Percentiles rank a stretch among this genome's conserved stretches.
phyloP scores from a whole-genome alignment of 2,888 invertebrate genomes.

The Lasioglossum zephyrum region DNA sequence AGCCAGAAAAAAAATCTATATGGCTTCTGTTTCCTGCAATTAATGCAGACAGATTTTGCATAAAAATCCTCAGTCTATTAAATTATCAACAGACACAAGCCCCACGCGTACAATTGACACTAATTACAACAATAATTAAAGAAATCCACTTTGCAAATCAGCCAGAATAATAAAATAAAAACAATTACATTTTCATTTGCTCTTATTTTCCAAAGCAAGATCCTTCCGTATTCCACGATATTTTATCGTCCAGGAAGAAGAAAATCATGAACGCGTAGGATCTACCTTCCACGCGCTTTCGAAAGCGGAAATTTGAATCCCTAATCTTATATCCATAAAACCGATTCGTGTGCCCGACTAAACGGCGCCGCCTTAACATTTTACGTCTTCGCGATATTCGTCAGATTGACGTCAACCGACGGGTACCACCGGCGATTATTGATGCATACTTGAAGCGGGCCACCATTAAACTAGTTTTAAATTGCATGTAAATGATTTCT shows the following conservation, averaged over 20 bases:
- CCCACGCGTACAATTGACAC: neutral
- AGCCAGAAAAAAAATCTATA: neutral
- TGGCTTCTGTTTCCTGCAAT: neutral
- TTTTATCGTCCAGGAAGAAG: neutral
- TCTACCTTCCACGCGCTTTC: slow-evolving; percentile 43
- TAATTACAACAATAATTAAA: neutral
- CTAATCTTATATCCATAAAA: slow-evolving; percentile 54
- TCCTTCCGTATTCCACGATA: too few relatives aligned
- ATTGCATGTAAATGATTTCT: slow-evolving; percentile 67
- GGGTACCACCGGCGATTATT: slow-evolving; percentile 65
- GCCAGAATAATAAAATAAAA: neutral
- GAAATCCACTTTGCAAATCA: neutral
- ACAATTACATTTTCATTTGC: neutral
- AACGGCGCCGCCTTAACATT: slow-evolving; percentile 68
- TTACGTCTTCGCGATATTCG: slow-evolving; percentile 59
- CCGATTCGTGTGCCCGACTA: slow-evolving; percentile 53
- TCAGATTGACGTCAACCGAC: slow-evolving; percentile 60
- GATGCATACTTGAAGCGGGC: slow-evolving; percentile 73
- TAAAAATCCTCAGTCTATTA: neutral
- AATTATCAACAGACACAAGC: neutral
- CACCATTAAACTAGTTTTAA: slow-evolving; percentile 74
- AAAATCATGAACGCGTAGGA: slow-evolving; percentile 7
- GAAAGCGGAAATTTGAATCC: slow-evolving; percentile 58
- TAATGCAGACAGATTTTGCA: neutral
- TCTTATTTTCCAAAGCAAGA: neutral